Conservation (phyloP, 2,113 vertebrate species). For the Sebastes schlegelii region DNA sequence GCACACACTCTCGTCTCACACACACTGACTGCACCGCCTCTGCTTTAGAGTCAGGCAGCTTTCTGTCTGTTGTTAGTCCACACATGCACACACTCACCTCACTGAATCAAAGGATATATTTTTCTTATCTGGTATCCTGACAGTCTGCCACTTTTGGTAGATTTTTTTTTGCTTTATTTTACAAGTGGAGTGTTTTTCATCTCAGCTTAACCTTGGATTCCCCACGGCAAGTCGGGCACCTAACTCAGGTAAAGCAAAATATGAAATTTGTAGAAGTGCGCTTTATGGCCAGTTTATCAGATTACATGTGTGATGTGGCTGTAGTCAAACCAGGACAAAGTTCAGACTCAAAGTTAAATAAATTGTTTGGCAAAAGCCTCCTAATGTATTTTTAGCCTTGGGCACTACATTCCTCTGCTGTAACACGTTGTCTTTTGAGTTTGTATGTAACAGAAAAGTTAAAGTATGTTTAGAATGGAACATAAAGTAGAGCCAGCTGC, state of each 20-base stretch:
- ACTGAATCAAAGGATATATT: constrained; percentile 62
- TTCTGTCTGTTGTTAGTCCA: constrained; percentile 52
- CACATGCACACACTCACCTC: constrained; percentile 37
- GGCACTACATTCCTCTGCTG: constrained; percentile 49
- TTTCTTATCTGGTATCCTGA: constrained; percentile 57
- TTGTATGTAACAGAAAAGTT: constrained; percentile 18
- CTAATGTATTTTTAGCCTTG: constrained; percentile 35
- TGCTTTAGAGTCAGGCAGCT: constrained; percentile 41
- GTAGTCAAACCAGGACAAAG: constrained; percentile 6
- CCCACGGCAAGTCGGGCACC: constrained; percentile 80
- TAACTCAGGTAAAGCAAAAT: constrained; percentile 81
- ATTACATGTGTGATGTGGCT: not conserved
- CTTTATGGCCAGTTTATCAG: not conserved
- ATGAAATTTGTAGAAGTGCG: not conserved
- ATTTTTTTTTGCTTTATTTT: constrained; percentile 32
- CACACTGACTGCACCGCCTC: constrained; percentile 38
- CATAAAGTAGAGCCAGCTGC: constrained; percentile 48
- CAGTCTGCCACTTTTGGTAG: constrained; percentile 40
- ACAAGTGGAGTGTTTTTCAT: constrained; percentile 64
- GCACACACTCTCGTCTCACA: constrained; percentile 32
- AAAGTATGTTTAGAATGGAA: constrained; percentile 15
- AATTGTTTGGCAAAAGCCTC: constrained; percentile 14
- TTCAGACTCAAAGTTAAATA: constrained; percentile 13
- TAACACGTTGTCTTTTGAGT: constrained; percentile 34
- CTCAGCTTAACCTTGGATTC: constrained; percentile 83